Conservation (phyloP, 2,113 vertebrate genomes). For the Erpornis zantholeuca region DNA sequence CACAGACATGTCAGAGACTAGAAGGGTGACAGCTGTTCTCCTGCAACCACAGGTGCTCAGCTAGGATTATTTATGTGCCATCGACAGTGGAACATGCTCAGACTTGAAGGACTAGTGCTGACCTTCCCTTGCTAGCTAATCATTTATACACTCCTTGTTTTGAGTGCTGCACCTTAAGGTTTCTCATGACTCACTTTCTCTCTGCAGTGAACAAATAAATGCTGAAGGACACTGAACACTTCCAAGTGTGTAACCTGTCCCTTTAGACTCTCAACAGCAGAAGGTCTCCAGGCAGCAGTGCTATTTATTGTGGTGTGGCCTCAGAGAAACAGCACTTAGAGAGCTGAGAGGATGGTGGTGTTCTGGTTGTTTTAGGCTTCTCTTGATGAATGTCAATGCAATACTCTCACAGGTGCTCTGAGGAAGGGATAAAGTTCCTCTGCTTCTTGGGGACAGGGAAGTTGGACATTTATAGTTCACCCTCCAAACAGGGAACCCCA, state of each 20-base stretch:
- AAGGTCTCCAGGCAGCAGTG: neutral
- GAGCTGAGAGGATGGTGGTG: neutral
- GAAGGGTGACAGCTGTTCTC: neutral
- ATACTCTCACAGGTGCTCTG: rapidly evolving
- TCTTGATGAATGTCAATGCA: neutral
- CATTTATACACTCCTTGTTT: constrained; percentile 69
- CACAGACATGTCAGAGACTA: neutral
- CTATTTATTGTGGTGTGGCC: neutral
- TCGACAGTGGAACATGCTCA: constrained; percentile 40
- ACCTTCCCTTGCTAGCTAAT: constrained; percentile 64
- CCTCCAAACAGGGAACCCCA: neutral
- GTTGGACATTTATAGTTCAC: neutral
- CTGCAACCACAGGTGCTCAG: constrained; percentile 43
- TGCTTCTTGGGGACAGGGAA: neutral
- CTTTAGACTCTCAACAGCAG: neutral
- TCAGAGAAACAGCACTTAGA: neutral
- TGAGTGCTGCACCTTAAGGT: constrained; percentile 67
- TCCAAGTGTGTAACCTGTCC: neutral
- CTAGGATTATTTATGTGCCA: constrained; percentile 37
- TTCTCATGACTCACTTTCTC: constrained; percentile 72
- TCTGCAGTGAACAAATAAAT: constrained; percentile 34
- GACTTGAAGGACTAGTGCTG: constrained; percentile 60
- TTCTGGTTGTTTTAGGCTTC: neutral
- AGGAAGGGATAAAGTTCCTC: neutral
- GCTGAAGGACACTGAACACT: neutral